phyloP scores from a whole-genome alignment of 2,888 invertebrate genomes.

The Temnothorax unifasciatus region DNA sequence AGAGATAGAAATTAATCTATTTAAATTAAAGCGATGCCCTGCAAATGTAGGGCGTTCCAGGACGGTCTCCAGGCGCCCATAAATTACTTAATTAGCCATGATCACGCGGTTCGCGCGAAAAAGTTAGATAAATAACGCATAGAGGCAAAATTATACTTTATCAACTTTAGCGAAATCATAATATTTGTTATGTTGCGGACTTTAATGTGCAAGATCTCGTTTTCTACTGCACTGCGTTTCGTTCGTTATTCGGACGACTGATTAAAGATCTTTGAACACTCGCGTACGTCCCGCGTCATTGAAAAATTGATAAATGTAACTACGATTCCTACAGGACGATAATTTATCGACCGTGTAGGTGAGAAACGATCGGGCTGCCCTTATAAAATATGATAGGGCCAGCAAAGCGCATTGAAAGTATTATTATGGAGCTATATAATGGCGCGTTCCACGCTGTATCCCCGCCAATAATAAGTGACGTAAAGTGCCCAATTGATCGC shows the following conservation, averaged over 20 bases:
- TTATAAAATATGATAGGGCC: conserved; percentile 48
- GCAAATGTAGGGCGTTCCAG: conserved; percentile 21
- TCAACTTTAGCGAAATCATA: conserved; percentile 13
- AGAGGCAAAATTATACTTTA: conserved; percentile 1
- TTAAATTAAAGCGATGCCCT: conserved; percentile 40
- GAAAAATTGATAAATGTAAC: conserved; percentile 47
- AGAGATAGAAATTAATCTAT: conserved; percentile 33
- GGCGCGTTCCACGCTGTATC: conserved; percentile 33
- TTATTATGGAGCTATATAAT: conserved; percentile 52
- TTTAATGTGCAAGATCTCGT: neutral
- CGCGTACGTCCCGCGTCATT: neutral
- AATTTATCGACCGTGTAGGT: conserved; percentile 33
- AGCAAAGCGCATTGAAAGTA: conserved; percentile 48
- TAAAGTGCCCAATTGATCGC: conserved; percentile 58
- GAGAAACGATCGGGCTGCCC: conserved; percentile 37
- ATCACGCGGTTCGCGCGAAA: conserved; percentile 31
- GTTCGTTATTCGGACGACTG: neutral
- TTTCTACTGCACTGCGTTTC: neutral
- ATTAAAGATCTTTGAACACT: conserved; percentile 1
- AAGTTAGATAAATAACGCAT: conserved; percentile 43
- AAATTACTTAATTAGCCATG: conserved; percentile 44
- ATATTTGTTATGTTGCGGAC: neutral
- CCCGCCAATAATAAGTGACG: conserved; percentile 51
- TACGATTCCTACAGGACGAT: conserved; percentile 35
- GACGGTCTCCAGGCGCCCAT: conserved; percentile 19